Evolutionary conservation across 2,888 invertebrate species (phyloP).

Genomic region (Plutella xylostella): DNA sequence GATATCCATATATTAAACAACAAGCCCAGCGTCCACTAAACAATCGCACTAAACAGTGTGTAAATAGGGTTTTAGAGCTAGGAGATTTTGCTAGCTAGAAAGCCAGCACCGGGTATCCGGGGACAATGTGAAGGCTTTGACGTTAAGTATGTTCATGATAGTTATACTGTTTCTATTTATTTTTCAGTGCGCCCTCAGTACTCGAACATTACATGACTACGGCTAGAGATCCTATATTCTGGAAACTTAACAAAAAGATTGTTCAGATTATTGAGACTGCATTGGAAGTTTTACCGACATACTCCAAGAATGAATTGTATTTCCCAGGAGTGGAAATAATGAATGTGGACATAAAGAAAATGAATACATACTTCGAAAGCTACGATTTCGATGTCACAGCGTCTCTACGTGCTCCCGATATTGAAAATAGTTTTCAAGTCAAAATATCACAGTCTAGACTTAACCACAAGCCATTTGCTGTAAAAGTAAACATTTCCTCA

Average conservation of each 20-base stretch:
- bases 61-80: too few species aligned
- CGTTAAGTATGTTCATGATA: slow-evolving; percentile 12
- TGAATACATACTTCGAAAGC: slow-evolving; percentile 74
- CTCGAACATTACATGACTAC: slow-evolving; percentile 69
- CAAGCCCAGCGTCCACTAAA: too few species aligned
- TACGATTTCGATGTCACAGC: slow-evolving; percentile 75
- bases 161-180: slow-evolving; percentile 13
- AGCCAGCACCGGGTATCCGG: too few species aligned
- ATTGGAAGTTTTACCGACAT: slow-evolving; percentile 65
- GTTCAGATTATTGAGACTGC: slow-evolving; percentile 67
- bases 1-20: too few species aligned
- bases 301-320: slow-evolving; percentile 68
- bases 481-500: slow-evolving; percentile 72
- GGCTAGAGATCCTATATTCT: slow-evolving; percentile 78
- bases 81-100: too few species aligned
- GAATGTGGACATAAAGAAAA: slow-evolving; percentile 72
- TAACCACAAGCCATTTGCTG: slow-evolving; percentile 77
- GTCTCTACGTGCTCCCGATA: slow-evolving; percentile 48
- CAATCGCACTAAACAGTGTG: too few species aligned
- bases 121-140: too few species aligned
- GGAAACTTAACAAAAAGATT: slow-evolving; percentile 74
- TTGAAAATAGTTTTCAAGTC: slow-evolving; percentile 42
- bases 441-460: slow-evolving; percentile 72
- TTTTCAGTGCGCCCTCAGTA: slow-evolving; percentile 42
- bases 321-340: slow-evolving; percentile 74